phyloP scores from a whole-genome alignment of 2,113 vertebrate species.

The Carollia perspicillata region DNA sequence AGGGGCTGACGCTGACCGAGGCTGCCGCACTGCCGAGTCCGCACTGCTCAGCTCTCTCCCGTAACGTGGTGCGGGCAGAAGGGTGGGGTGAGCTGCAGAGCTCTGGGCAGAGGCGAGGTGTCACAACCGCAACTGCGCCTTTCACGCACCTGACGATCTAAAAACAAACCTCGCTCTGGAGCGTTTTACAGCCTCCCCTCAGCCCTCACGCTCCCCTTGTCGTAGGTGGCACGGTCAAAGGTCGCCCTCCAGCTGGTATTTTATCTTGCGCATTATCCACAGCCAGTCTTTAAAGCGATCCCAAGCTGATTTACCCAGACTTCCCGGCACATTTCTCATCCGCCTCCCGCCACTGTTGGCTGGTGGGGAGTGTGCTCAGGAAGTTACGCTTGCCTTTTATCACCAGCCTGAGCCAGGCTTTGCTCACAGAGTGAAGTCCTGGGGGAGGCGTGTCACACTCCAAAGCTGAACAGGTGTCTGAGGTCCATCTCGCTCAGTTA shows the following conservation, averaged over 20 bases:
- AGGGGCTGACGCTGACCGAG: background rate
- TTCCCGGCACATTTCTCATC: background rate
- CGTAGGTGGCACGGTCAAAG: background rate
- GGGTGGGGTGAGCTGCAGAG: rapidly evolving
- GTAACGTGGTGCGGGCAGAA: rapidly evolving
- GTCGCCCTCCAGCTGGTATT: background rate
- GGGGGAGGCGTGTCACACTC: background rate
- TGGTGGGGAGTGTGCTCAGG: background rate
- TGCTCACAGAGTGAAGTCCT: background rate
- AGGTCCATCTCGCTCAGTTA: background rate
- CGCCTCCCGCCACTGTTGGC: background rate
- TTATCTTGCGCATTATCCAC: background rate
- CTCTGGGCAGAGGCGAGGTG: no score
- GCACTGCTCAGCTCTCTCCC: background rate
- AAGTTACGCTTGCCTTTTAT: background rate
- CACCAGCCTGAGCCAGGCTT: background rate
- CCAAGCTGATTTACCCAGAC: background rate
- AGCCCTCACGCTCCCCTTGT: rapidly evolving
- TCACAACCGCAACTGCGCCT: rapidly evolving
- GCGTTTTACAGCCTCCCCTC: background rate
- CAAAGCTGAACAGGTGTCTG: background rate
- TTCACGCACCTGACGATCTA: background rate
- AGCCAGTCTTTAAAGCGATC: background rate
- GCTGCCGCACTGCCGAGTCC: background rate
- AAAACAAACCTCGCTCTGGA: background rate